A percentile compares a stretch with the other conserved stretches of the same genome.
Evolutionary conservation across 2,113 vertebrate genomes (phyloP).

Genomic region (Salvator merianae): DNA sequence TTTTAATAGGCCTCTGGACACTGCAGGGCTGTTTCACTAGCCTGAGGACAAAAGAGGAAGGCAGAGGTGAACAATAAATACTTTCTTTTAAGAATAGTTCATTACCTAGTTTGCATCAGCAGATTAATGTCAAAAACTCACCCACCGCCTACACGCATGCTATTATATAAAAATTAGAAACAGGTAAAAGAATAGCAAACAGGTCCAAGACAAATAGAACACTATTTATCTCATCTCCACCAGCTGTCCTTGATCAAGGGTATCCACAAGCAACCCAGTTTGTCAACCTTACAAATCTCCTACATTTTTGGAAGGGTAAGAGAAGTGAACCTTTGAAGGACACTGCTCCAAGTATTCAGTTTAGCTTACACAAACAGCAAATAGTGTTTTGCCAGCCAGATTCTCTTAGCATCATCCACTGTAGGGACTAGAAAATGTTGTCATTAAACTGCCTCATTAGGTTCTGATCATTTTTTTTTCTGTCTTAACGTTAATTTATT

Average conservation of each 20-base stretch:
- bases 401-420: too few species aligned
- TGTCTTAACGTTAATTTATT: too few species aligned
- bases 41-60: neutral
- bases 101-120: neutral
- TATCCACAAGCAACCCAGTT: neutral
- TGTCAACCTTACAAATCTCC: too few species aligned
- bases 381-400: too few species aligned
- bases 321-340: too few species aligned
- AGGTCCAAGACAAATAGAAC: neutral
- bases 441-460: too few species aligned
- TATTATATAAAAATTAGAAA: constrained; percentile 10
- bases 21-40: neutral
- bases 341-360: too few species aligned
- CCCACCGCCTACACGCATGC: neutral
- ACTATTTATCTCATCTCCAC: neutral
- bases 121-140: neutral
- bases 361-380: too few species aligned
- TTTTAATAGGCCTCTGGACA: neutral
- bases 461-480: too few species aligned
- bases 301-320: too few species aligned
- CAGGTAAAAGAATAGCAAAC: constrained; percentile 6
- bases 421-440: too few species aligned
- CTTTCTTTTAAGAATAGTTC: neutral
- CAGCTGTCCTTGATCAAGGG: neutral
- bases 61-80: neutral